These are phyloP conservation scores for Myrmecobius fasciatus DNA, from an alignment of 2,113 vertebrate species.

Conservation along the genomic window DNA sequence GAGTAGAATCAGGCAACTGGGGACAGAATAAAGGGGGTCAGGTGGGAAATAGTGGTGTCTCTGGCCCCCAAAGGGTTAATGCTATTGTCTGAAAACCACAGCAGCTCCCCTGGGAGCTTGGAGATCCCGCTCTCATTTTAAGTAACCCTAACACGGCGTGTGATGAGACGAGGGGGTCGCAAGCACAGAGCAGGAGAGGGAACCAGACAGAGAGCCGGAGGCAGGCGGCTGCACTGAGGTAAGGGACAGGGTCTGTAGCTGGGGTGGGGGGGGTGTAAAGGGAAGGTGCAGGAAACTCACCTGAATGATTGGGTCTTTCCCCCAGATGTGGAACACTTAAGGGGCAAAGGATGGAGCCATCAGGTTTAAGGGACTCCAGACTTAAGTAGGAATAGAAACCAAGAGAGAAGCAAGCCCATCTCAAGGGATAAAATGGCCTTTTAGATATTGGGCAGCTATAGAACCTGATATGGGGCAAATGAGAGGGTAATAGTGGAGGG, in stretches of 20 bases:
- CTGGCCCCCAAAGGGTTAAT: conserved; percentile 77
- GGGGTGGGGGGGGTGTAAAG: not conserved
- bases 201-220: conserved; percentile 23
- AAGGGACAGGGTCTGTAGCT: conserved; percentile 39
- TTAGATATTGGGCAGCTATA: not conserved
- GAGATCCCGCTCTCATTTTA: conserved; percentile 81
- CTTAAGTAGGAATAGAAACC: not conserved
- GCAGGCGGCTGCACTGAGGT: conserved; percentile 36
- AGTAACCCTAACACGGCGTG: conserved; percentile 76
- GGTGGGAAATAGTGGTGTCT: not conserved
- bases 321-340: not conserved
- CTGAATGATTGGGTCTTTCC: not conserved
- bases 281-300: not conserved
- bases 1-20: not conserved
- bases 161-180: conserved; percentile 63
- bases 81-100: conserved; percentile 74
- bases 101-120: conserved; percentile 71
- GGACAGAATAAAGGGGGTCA: not conserved
- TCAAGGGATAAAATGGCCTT: not conserved
- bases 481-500: not conserved
- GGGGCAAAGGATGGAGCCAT: conserved; percentile 14
- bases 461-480: not conserved
- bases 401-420: not conserved
- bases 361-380: not conserved
- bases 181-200: conserved; percentile 32